These are phyloP conservation scores for Eustalomyia histrio DNA, from an alignment of 2,888 invertebrate species.

Conservation along the genomic window DNA sequence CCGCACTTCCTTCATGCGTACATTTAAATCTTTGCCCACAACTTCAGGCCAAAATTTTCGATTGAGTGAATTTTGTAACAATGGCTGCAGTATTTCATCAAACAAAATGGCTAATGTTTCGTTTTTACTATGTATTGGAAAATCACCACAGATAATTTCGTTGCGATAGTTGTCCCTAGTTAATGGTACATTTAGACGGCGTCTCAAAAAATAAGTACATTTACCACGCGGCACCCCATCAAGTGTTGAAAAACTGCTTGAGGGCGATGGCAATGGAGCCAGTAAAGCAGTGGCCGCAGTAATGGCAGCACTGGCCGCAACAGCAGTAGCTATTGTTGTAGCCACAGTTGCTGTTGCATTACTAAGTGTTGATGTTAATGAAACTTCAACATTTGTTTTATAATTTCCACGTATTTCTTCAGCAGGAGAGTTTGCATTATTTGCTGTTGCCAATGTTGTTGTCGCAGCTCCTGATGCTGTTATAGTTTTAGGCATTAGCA, in stretches of 20 bases:
- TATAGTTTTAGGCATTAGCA: slow-evolving; percentile 45
- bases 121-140: slow-evolving; percentile 85
- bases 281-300: slow-evolving; percentile 69
- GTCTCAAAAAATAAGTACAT: slow-evolving; percentile 81
- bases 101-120: slow-evolving; percentile 86
- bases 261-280: slow-evolving; percentile 73
- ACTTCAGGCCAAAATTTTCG: slow-evolving; percentile 87
- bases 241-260: slow-evolving; percentile 76
- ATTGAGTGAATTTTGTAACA: slow-evolving; percentile 86
- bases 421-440: not conserved
- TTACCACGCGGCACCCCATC: slow-evolving; percentile 79
- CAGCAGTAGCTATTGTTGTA: slow-evolving; percentile 52
- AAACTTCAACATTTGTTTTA: slow-evolving; percentile 45
- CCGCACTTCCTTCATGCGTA: slow-evolving; percentile 84
- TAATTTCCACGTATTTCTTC: slow-evolving; percentile 19
- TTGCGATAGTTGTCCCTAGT: slow-evolving; percentile 78
- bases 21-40: slow-evolving; percentile 85
- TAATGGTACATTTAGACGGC: slow-evolving; percentile 66
- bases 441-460: slow-evolving; percentile 30
- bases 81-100: slow-evolving; percentile 87
- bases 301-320: slow-evolving; percentile 69
- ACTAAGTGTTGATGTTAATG: slow-evolving; percentile 51
- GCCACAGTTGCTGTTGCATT: slow-evolving; percentile 53
- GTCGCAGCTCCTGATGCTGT: slow-evolving; percentile 28
- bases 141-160: slow-evolving; percentile 85